Evolutionary conservation across 2,797 vertebrate genomes (phyloP), one percentile per base, ranked within the genome.

Genomic region (Crax fasciolata): DNA sequence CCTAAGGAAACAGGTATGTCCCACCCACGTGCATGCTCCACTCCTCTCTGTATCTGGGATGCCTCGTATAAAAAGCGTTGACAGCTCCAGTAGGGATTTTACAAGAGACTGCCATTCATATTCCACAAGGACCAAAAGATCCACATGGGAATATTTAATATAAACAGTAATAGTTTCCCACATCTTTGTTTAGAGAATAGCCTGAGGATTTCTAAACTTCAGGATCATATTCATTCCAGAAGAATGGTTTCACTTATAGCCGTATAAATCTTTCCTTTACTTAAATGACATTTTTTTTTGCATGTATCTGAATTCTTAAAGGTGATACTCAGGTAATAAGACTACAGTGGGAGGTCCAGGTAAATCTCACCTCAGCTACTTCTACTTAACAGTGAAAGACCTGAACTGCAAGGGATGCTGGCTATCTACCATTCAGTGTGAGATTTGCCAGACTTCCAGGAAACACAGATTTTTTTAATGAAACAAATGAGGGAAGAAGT

Each of bases 161-260:
- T 98, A 98, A 98, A 98, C 98, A 98, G 98, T 97, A 98, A 98
- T 97, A 98, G 98, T 98, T 98, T 98, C 98, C 98, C 98, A 98
- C 98, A 98, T 98, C 98, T 98, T 98, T 98, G 98, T 98, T 98
- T 98, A 98, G 97, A 98, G 97, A 98, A 98, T 96, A 97, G 97
- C 84, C 94, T 93, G 96, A 97, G 96, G 97, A 98, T 98, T 98
- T 98, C 98, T 98, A 98, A 98, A 98, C 98, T 98, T 97, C 92
- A 97, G 97, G 97, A 97, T 97, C 94, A 94, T 97, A 97, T 97
- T 98, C 97, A 97, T 98, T 98, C 97, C 98, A 98, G 97, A 97
- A 97, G 96, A 97, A 97, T 96, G 96, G 95, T 97, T 98, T 98
- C 97, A 94, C 95, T 98, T 97, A 98, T 81, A 96, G 95, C 70